Base-by-base conservation (phyloP, 92 coral and sea anemone genomes). In the Palythoa heliodiscus region DNA sequence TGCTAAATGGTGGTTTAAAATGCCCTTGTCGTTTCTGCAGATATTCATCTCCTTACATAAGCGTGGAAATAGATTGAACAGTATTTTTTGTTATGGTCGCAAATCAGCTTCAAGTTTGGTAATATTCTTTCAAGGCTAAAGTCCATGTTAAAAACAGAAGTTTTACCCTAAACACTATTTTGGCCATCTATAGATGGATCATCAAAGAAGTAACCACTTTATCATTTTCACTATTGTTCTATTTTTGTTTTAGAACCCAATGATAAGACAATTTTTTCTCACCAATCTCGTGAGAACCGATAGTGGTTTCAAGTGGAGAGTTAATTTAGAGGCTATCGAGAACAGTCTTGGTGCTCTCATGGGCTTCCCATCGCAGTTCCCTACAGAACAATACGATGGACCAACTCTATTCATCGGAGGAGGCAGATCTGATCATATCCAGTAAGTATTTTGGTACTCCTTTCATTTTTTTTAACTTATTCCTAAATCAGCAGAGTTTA, bases 391-490 rank as follows among this genome's bases (percentile, higher is more conserved):
- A 24, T 95, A 78, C 78, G 60, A 75, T 23, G 95, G 98, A 75
- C 89, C 88, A 85, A 76, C 93, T 7, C 86, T 95, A 12, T 95
- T 95, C 87, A 85, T 95, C 85, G 98, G 95, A 54, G 98, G 98
- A 85, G 98, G 88, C 69, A 89, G 85, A 74, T 95, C 98, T 50
- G 92, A 93, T 23, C 88, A 91, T 81, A 82, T 95, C 20, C 92
- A 88, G 98, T 95, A 83, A 90, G 98, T 84, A 75, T 20, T 74
- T 17, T 24, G 43, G 23, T 11, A 29, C 35, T 29, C 35, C 35
- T 29, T 29, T 29, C 35, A 29, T 29, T 29, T 29, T 29, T 29
- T 29, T 29, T 1, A 29, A 29, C 35, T 29, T 29, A 29, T 29
- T 29, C 1, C 35, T 82, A 0, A 16, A 9, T 70, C 29, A 58